Evolutionary conservation across 2,113 vertebrate genomes (phyloP).

Genomic region (Phyllopteryx taeniolatus): DNA sequence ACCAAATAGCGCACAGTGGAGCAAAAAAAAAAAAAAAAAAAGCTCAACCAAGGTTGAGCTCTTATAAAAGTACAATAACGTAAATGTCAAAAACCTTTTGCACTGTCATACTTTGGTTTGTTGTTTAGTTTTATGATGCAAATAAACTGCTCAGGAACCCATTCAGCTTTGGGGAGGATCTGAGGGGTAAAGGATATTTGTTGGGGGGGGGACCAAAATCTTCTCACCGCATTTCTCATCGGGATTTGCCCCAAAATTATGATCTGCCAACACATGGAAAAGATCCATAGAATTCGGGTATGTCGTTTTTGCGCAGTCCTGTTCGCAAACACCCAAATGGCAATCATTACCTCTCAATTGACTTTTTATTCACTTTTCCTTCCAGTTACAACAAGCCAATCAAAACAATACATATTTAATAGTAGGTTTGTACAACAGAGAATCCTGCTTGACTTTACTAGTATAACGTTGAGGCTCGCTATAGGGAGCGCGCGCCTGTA

Average conservation of each 20-base stretch:
- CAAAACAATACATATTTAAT: too few species aligned
- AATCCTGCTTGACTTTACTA: slow-evolving; percentile 26
- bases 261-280: too few species aligned
- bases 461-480: slow-evolving; percentile 33
- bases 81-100: neutral
- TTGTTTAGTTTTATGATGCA: neutral
- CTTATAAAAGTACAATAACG: neutral
- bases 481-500: slow-evolving; percentile 38
- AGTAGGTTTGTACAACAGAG: neutral
- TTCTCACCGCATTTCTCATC: too few species aligned
- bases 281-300: too few species aligned
- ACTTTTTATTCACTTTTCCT: too few species aligned
- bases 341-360: too few species aligned
- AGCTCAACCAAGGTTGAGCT: neutral
- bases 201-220: too few species aligned
- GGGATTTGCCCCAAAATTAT: too few species aligned
- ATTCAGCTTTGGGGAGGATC: neutral
- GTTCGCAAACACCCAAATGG: too few species aligned
- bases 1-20: neutral
- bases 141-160: neutral
- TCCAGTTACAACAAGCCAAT: too few species aligned
- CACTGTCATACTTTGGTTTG: neutral
- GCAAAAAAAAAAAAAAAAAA: neutral
- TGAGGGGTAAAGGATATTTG: neutral
- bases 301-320: too few species aligned